Evolutionary conservation across 1,140 invertebrate species (phyloP), one percentile per base, ranked within the genome.

Genomic region (Drosophila equinoxialis): DNA sequence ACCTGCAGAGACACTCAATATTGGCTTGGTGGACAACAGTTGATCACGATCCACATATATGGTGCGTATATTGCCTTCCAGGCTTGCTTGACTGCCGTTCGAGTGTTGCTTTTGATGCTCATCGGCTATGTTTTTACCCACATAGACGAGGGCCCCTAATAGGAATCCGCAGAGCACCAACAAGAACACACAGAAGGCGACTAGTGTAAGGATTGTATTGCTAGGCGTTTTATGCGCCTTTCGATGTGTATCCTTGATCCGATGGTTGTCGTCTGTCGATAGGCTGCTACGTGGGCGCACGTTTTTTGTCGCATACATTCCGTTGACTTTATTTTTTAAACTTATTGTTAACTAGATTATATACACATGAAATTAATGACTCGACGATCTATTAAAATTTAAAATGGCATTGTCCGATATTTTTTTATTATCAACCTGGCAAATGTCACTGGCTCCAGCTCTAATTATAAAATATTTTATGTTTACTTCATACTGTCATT

Each of bases 161-260:
- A 93, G 81, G 77, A 93, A 93, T 57, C 77, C 87, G 72, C 93
- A 93, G 1, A 93, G 69, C 26, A 93, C 91, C 14, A 92, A 72
- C 30, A 93, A 80, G 65, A 93, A 93, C 30, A 93, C 72, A 76
- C 93, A 93, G 68, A 93, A 93, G 41, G 92, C 93, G n/a, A 92
- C 74, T 2, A 93, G 73, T 5, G 91, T 91, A 23, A 92, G 76
- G 17, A 92, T 74, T 17, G 91, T 87, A 45, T 91, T 91, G 55
- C 83, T 85, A 14, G 75, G 85, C 17, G 82, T 72, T 68, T 86
- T 80, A 14, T 87, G 72, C 1, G 45, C 45, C 1, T 51, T 62
- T 35, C 87, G 76, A 59, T 85, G 86, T 37, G 86, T 71, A 63
- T 91, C 90, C 79, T 90, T 90, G 55, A 91, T 85, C 30, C 90